Evolutionary conservation across 2,797 vertebrate species (phyloP), one percentile per base, ranked within the genome.

Genomic region (Darevskia nairensis): DNA sequence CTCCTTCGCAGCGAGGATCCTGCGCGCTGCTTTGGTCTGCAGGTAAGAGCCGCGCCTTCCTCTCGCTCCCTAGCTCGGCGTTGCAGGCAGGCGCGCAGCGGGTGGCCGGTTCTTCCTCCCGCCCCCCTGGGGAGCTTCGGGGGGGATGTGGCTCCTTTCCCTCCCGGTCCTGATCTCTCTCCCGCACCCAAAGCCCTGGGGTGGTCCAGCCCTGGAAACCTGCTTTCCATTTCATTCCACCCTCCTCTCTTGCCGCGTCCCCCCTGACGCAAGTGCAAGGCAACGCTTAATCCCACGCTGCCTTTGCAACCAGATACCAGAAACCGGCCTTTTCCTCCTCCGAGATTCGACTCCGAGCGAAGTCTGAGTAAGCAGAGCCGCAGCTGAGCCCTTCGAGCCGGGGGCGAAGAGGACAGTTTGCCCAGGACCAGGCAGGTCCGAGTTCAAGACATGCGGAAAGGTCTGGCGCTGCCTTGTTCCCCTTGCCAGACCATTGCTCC

Each of bases 11-110:
- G 27, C 8, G 4, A 39, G 7, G 39, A 50, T 64, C 29, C 3
- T 2, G 21, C 39, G 5, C 1, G 17, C 8, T 59, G 44, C 44
- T 8, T 32, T 13, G 0, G 3, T 2, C 29, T 11, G 39, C 91
- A 92, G 94, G 94, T 95, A 88, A 92, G 90, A 75, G 23, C 32
- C n/a, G 50, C 68, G 11, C 50, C 50, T 55, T 55, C 50, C 4
- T 25, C 25, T 9, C 39, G 0, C 2, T 8, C 10, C 29, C 13
- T 11, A 9, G 21, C 76, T 1, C 15, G 11, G 7, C 6, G 5
- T 2, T 44, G 86, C 77, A 41, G 50, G 50, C 50, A 55, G 68
- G 8, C 19, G 68, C 8, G 68, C 25, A 69, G 21, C 2, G 25
- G 25, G 50, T 3, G 50, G 50, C 50, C 50, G 13, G 2, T 3